phyloP scores from a whole-genome alignment of 2,113 vertebrate species.

The Xenopus tropicalis region UCB_Xtro_10.0 CM004443.2:38974501-38975000 shows the following conservation, averaged over 20 bases:
- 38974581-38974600: too few relatives aligned
- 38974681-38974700: too few relatives aligned
- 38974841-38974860: slow-evolving; percentile 70
- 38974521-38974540: too few relatives aligned
- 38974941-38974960: slow-evolving; percentile 93
- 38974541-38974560: too few relatives aligned
- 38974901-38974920: slow-evolving; percentile 94
- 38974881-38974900: slow-evolving; percentile 98
- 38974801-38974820: slow-evolving; percentile 90
- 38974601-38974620: too few relatives aligned
- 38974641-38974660: too few relatives aligned
- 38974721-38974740: slow-evolving; percentile 98
- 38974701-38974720: slow-evolving; percentile 93
- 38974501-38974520: too few relatives aligned
- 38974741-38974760: slow-evolving; percentile 95
- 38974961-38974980: slow-evolving; percentile 86
- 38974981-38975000: slow-evolving; percentile 25
- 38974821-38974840: slow-evolving; percentile 81
- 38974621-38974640: too few relatives aligned
- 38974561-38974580: too few relatives aligned
- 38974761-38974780: slow-evolving; percentile 95
- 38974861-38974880: slow-evolving; percentile 87
- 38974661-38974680: too few relatives aligned
- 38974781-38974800: slow-evolving; percentile 90
- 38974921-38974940: slow-evolving; percentile 94